Conservation (phyloP, 2,888 invertebrate species). For the Gisinianus flammeolus region DNA sequence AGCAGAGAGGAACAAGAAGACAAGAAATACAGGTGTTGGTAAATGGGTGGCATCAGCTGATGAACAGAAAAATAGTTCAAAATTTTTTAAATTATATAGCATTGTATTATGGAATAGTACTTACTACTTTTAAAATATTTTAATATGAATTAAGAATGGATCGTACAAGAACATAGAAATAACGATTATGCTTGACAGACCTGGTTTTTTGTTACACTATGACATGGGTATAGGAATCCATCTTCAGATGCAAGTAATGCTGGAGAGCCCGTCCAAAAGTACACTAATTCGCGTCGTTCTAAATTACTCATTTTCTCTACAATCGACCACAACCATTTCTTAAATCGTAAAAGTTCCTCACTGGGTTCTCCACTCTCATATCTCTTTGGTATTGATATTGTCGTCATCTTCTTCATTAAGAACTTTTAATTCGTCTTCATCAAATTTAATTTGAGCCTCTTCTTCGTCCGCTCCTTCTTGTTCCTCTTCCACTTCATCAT, state of each 20-base stretch:
- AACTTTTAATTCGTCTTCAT: constrained; percentile 57
- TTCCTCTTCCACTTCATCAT: constrained; percentile 72
- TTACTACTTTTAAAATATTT: no score
- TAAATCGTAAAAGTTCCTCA: constrained; percentile 87
- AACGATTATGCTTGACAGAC: no score
- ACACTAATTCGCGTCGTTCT: constrained; percentile 97
- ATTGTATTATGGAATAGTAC: no score
- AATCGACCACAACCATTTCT: constrained; percentile 98
- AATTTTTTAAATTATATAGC: no score
- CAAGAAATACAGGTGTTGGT: constrained; percentile 99
- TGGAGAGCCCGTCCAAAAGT: constrained; percentile 99
- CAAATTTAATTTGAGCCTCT: constrained; percentile 49
- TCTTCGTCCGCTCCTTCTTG: constrained; percentile 66
- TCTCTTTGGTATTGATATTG: background rate
- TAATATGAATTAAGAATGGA: no score
- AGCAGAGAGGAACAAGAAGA: constrained; percentile 97
- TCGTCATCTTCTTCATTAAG: constrained; percentile 38
- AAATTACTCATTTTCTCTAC: constrained; percentile 96
- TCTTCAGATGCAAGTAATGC: constrained; percentile 98
- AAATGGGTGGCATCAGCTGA: constrained; percentile 96
- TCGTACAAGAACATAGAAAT: no score
- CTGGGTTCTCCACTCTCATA: constrained; percentile 93
- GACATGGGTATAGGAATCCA: constrained; percentile 98
- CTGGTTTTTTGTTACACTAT: constrained; percentile 88
- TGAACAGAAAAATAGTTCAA: no score